phyloP scores from a whole-genome alignment of 2,888 invertebrate genomes.

The Heteromurus nitidus region DNA sequence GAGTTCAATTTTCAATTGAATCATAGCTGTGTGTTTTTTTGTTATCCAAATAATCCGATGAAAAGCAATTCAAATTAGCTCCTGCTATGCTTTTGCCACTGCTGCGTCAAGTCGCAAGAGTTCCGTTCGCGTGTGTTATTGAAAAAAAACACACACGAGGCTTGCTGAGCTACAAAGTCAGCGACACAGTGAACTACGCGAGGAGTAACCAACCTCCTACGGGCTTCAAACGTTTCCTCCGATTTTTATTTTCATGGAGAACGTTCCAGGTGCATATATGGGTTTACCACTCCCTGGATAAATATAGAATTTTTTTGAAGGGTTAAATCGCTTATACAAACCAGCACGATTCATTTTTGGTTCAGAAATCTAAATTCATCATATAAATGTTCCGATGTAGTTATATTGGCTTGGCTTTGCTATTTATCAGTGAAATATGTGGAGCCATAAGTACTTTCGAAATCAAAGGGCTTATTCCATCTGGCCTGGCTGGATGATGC shows the following conservation, averaged over 20 bases:
- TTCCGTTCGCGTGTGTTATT: slow-evolving; percentile 24
- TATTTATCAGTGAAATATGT: slow-evolving; percentile 12
- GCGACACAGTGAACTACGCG: no score
- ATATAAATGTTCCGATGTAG: neutral
- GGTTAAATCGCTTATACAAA: no score
- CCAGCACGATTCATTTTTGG: slow-evolving; percentile 3
- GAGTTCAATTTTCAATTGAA: slow-evolving; percentile 31
- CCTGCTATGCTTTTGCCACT: slow-evolving; percentile 61
- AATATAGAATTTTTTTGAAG: no score
- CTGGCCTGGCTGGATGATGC: neutral
- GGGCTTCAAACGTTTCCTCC: slow-evolving; percentile 39
- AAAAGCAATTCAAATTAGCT: slow-evolving; percentile 63
- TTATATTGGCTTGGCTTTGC: slow-evolving; percentile 4
- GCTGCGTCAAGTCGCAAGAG: slow-evolving; percentile 1
- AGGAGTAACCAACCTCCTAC: slow-evolving; percentile 57
- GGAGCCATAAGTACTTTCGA: slow-evolving; percentile 19
- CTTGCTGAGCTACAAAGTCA: slow-evolving; percentile 23
- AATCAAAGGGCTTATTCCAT: neutral
- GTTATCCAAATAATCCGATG: slow-evolving; percentile 54
- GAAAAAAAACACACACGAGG: slow-evolving; percentile 24
- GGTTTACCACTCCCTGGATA: no score
- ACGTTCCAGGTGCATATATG: slow-evolving; percentile 45
- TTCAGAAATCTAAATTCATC: slow-evolving; percentile 2
- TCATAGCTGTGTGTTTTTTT: slow-evolving; percentile 34
- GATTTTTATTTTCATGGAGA: neutral